Evolutionary conservation across 1,140 invertebrate genomes (phyloP).

Genomic region (Paralvinella palmiformis): DNA sequence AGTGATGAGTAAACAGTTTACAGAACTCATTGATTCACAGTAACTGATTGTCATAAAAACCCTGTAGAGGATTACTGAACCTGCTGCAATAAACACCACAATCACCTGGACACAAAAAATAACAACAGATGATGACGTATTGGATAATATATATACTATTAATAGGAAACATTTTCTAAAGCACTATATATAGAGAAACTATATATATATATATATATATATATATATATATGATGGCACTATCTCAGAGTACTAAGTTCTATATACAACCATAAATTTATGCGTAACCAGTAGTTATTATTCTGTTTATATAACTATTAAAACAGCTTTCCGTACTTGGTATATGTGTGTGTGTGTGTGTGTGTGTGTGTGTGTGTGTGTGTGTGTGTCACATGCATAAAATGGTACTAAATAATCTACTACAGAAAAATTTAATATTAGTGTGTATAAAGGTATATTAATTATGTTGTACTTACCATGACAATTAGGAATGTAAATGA

Average conservation of each 20-base stretch:
- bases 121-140: too few relatives aligned
- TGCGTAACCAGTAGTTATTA: not conserved
- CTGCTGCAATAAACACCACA: constrained; percentile 30
- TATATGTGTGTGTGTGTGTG: not conserved
- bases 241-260: not conserved
- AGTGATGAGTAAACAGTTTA: constrained; percentile 37
- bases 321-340: not conserved
- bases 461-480: constrained; percentile 46
- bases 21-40: constrained; percentile 29
- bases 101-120: too few relatives aligned
- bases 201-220: not conserved
- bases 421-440: too few relatives aligned
- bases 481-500: constrained; percentile 42
- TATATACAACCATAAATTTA: not conserved
- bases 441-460: too few relatives aligned
- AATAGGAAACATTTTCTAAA: not conserved
- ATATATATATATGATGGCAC: not conserved
- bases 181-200: not conserved
- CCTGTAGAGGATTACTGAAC: constrained; percentile 35
- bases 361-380: not conserved
- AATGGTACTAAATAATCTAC: too few relatives aligned
- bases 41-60: constrained; percentile 46
- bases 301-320: not conserved
- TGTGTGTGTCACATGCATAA: too few relatives aligned
- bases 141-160: too few relatives aligned